Percentiles rank a stretch among this genome's conserved stretches.
Conservation (phyloP, 2,113 vertebrate species). For the Tragelaphus buxtoni region DNA sequence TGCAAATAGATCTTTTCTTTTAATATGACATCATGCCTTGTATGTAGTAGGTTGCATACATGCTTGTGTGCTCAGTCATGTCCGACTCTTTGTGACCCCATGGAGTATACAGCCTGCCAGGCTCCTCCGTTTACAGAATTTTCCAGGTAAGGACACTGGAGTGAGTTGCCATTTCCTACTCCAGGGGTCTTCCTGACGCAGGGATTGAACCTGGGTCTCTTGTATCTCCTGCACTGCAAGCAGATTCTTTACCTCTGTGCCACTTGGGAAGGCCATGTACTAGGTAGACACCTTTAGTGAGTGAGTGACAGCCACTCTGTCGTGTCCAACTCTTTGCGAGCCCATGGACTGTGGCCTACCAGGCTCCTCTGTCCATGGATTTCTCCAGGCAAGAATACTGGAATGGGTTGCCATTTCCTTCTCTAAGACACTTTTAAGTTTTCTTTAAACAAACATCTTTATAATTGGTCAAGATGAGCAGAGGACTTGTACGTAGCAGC, state of each 20-base stretch:
- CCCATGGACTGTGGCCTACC: background rate
- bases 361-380: background rate
- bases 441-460: background rate
- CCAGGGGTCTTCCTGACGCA: background rate
- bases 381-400: background rate
- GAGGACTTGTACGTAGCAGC: background rate
- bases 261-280: background rate
- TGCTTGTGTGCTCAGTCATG: background rate
- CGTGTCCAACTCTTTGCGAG: fast-evolving
- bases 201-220: background rate
- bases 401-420: background rate
- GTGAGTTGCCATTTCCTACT: background rate
- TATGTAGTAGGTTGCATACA: background rate
- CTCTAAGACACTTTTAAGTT: background rate
- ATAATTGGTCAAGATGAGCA: background rate
- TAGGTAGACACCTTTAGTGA: background rate
- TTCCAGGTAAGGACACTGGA: background rate
- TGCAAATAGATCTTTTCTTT: background rate
- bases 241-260: background rate
- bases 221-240: background rate
- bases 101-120: background rate
- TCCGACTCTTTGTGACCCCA: background rate
- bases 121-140: background rate
- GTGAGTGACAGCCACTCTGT: background rate
- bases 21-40: background rate